Percentiles rank a stretch among this genome's conserved stretches.
These are phyloP conservation scores for Pomatorhinus ruficollis DNA, from an alignment of 2,113 vertebrate genomes.

Conservation along the genomic window DNA sequence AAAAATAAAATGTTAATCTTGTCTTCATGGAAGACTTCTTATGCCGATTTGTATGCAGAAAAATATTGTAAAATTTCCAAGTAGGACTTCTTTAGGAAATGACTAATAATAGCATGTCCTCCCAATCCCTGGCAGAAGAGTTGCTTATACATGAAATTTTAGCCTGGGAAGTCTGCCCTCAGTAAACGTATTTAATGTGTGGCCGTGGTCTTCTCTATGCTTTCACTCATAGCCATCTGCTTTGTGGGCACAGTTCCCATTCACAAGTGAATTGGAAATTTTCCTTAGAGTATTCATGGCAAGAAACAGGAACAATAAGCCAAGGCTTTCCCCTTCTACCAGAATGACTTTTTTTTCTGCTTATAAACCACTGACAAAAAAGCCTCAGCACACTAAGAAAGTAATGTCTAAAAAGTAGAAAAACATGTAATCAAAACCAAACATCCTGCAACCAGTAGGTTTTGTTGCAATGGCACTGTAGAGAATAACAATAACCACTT, in stretches of 20 bases:
- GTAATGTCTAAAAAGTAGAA: neutral
- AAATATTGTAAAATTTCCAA: neutral
- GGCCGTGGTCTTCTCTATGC: constrained; percentile 20
- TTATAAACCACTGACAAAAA: neutral
- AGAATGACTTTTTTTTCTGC: neutral
- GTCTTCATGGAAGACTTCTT: neutral
- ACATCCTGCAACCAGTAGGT: neutral
- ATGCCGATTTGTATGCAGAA: neutral
- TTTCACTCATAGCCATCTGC: constrained; percentile 49
- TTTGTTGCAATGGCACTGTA: neutral
- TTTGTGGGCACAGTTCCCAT: constrained; percentile 37
- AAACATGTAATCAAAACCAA: neutral
- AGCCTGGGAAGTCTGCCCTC: constrained; percentile 48
- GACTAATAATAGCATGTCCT: neutral
- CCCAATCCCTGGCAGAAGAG: neutral
- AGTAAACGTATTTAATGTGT: constrained; percentile 33
- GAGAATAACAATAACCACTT: neutral
- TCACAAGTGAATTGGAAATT: constrained; percentile 17
- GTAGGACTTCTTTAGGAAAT: neutral
- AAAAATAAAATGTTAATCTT: neutral
- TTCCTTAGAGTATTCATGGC: neutral
- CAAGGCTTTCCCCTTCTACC: neutral
- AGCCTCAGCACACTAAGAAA: neutral
- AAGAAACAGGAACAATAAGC: neutral
- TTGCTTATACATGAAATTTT: constrained; percentile 45